Evolutionary conservation across 2,113 vertebrate genomes (phyloP), one percentile per base, ranked within the genome.

Genomic region (Herpailurus yagouaroundi): DNA sequence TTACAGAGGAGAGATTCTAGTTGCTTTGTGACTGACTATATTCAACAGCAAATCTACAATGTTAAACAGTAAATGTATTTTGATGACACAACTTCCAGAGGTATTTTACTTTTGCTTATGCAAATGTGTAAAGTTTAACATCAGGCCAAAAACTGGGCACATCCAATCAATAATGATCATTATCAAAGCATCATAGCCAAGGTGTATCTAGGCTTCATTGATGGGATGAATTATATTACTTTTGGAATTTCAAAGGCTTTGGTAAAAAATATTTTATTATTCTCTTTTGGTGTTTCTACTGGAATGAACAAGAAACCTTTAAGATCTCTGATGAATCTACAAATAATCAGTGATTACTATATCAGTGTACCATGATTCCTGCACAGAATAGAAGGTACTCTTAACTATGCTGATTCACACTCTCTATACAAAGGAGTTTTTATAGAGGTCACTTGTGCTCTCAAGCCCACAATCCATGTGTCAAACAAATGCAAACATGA

Each of bases 141-240:
- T 25, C 7, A 94, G 52, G 7, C 45, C 29, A 57, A 95, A 71
- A 84, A 69, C 3, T 84, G 55, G 16, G 11, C 11, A 92, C 60
- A 14, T 31, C 11, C 36, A 69, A 48, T 91, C 68, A 57, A 79
- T 52, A 84, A 14, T 50, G 38, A 95, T 89, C 5, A 68, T 83
- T 82, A 89, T 19, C 79, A 82, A 94, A 97, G 83, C 0, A 48
- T 45, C 60, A 85, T 29, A 79, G 31, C 19, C 55, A 89, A 97
- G 77, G 63, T 80, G 1, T 88, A 96, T 93, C n/a, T 89, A 77
- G 55, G 25, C 4, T 91, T 95, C 31, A 71, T 18, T 92, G 63
- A 69, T 64, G 57, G 19, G 10, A 89, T 33, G 23, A 87, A 74
- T 80, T 92, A 69, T 41, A 27, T 73, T 48, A n/a, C 11, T 18